phyloP scores from a whole-genome alignment of 2,113 vertebrate species.

The Acrocephalus kingi region DNA sequence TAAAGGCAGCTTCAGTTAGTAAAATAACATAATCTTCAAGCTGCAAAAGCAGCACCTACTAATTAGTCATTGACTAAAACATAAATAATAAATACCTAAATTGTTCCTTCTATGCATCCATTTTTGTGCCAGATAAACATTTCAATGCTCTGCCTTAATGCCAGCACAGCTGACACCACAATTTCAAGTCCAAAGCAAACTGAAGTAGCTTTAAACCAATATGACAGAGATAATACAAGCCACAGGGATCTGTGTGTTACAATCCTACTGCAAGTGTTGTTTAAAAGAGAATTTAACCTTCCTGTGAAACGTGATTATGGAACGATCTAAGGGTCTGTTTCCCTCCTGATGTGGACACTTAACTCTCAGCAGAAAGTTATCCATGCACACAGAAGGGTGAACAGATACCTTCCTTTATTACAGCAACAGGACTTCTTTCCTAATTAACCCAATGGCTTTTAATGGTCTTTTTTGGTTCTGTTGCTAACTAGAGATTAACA shows the following conservation, averaged over 20 bases:
- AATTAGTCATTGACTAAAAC: conserved; percentile 99
- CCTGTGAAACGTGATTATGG: not conserved
- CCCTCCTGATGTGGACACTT: not conserved
- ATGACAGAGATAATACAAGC: not conserved
- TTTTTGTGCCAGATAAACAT: conserved; percentile 55
- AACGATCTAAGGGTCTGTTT: not conserved
- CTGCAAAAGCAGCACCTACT: conserved; percentile 96
- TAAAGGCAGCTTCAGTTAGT: conserved; percentile 94
- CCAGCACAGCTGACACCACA: conserved; percentile 71
- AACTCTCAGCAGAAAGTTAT: not conserved
- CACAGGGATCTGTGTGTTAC: not conserved
- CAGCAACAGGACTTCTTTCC: not conserved
- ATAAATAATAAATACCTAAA: conserved; percentile 96
- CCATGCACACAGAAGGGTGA: not conserved
- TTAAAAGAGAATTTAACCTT: conserved; percentile 64
- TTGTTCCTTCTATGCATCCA: conserved; percentile 71
- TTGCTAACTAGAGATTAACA: not conserved
- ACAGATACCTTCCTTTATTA: not conserved
- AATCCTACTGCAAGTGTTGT: not conserved
- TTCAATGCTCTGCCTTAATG: conserved; percentile 65
- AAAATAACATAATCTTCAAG: conserved; percentile 88
- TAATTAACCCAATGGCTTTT: conserved; percentile 2
- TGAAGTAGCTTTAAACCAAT: conserved; percentile 56
- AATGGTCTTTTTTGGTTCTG: not conserved
- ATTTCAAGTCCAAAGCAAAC: conserved; percentile 80